Base-by-base conservation (phyloP, 2,888 invertebrate species). In the Synanthedon andrenaeformis region DNA sequence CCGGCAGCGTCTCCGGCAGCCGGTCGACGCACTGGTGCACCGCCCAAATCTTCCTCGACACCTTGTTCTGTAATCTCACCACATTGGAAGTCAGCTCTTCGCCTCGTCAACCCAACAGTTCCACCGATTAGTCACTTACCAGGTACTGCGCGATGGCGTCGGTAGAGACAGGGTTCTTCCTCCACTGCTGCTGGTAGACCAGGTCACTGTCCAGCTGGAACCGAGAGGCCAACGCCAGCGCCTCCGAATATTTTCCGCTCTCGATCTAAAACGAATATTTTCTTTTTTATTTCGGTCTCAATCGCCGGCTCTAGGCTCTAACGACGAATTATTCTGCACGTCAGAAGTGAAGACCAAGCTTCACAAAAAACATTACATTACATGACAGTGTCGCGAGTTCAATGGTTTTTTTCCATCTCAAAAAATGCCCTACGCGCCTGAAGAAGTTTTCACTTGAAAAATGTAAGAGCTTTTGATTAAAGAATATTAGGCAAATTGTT, bases 141-240 rank as follows among this genome's bases (percentile, higher is more conserved):
- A 95, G 79, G 73, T 92, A 93, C 64, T 93, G 91, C 64, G 91
- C 89, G 64, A 95, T 94, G n/a, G 92, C 90, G 49, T 91, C 89
- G 3, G 91, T 84, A 48, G 93, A 91, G 51, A 93, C 93, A 12
- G 90, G 89, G 51, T 91, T 91, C 70, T 91, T 92, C 56, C 92
- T 81, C 94, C 94, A 95, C 71, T 93, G 93, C 65, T 92, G 90
- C 75, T 94, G 94, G 78, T 93, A 94, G 12, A 94, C 94, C 28
- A 92, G 80, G 79, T 95, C 94, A 65, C 91, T 90, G 80, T 95
- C 94, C 64, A 95, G 80, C 53, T 86, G 84, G 70, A 93, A 94
- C 2, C 90, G 87, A 55, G 90, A 89, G 0, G 94, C 94, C 56
- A 95, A 76, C 11, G 88, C 77, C 57, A 94, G 75, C 6, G 94